Conservation (phyloP, 2,888 invertebrate species). For the Hirtodrosophila duncani region DNA sequence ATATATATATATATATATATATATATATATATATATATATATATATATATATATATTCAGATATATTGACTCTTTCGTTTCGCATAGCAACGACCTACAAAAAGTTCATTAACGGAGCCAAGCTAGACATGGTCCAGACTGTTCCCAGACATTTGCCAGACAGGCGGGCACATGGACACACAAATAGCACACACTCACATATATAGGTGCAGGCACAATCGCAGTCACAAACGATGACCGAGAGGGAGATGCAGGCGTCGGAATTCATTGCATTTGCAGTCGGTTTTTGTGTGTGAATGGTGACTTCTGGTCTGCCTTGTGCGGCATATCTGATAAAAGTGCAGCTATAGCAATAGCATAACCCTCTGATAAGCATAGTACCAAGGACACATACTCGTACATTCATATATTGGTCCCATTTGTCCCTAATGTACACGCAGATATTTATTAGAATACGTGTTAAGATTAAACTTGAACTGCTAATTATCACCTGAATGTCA, state of each 20-base stretch:
- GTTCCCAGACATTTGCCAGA: conserved; percentile 74
- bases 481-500: too few relatives aligned
- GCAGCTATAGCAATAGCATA: too few relatives aligned
- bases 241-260: conserved; percentile 45
- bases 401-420: too few relatives aligned
- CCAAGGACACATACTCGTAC: too few relatives aligned
- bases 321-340: too few relatives aligned
- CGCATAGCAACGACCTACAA: conserved; percentile 78
- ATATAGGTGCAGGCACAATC: conserved; percentile 19
- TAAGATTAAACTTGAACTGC: too few relatives aligned
- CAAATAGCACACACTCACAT: conserved; percentile 26
- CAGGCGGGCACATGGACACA: conserved; percentile 43
- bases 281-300: conserved; percentile 8
- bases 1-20: not conserved
- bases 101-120: conserved; percentile 79
- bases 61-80: conserved; percentile 33
- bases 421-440: too few relatives aligned
- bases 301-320: conserved; percentile 33
- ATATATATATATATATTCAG: conserved; percentile 22
- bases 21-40: not conserved
- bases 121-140: conserved; percentile 79
- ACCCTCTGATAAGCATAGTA: too few relatives aligned
- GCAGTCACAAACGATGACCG: conserved; percentile 17
- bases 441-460: too few relatives aligned
- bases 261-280: conserved; percentile 61